Evolutionary conservation across 2,113 vertebrate genomes (phyloP).

Genomic region (Lophius piscatorius): DNA sequence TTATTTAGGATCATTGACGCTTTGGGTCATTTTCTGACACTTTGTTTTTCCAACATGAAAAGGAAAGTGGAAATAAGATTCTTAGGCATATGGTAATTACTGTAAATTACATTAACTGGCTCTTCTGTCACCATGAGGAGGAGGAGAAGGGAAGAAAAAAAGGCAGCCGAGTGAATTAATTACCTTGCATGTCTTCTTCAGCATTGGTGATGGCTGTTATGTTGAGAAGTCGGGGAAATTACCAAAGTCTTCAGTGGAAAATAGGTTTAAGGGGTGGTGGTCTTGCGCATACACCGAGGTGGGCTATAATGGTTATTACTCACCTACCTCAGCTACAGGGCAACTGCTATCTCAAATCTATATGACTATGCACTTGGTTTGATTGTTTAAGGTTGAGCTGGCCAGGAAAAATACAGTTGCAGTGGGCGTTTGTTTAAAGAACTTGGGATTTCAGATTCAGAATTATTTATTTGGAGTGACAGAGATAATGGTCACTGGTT

Average conservation of each 20-base stretch:
- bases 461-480: neutral
- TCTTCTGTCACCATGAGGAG: slow-evolving; percentile 61
- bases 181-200: slow-evolving; percentile 72
- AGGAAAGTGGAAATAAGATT: slow-evolving; percentile 75
- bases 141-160: slow-evolving; percentile 63
- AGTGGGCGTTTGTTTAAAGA: neutral
- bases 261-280: slow-evolving; percentile 49
- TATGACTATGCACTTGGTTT: slow-evolving; percentile 46
- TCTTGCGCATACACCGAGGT: slow-evolving; percentile 31
- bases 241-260: slow-evolving; percentile 58
- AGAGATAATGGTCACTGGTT: neutral
- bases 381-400: slow-evolving; percentile 24
- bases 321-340: slow-evolving; percentile 31
- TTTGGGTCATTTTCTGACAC: slow-evolving; percentile 37
- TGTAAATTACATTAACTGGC: slow-evolving; percentile 74
- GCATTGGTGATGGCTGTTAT: slow-evolving; percentile 61
- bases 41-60: slow-evolving; percentile 58
- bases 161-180: slow-evolving; percentile 74
- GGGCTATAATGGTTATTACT: slow-evolving; percentile 56
- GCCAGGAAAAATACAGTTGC: neutral
- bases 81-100: slow-evolving; percentile 77
- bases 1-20: slow-evolving; percentile 42
- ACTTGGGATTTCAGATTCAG: neutral
- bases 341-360: slow-evolving; percentile 46
- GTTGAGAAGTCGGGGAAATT: slow-evolving; percentile 70